A percentile compares a stretch with the other conserved stretches of the same genome.
phyloP scores from a whole-genome alignment of 2,888 invertebrate genomes.

The Andrena bicolor region DNA sequence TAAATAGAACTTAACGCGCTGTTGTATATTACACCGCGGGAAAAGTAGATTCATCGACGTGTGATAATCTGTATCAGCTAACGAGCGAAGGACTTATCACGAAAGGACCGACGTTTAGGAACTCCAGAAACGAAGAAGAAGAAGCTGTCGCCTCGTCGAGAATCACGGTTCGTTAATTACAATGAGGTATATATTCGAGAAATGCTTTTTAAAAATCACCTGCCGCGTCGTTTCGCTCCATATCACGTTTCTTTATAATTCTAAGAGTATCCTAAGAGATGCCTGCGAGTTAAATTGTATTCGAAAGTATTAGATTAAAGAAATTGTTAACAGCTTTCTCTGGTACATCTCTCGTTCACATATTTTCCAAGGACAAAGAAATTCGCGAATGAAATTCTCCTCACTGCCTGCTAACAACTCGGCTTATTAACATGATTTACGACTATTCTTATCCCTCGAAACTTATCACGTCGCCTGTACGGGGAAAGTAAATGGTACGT shows the following conservation, averaged over 20 bases:
- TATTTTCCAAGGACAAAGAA: conserved; percentile 1
- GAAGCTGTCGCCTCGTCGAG: conserved; percentile 43
- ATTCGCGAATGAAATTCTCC: not conserved
- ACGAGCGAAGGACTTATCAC: conserved; percentile 55
- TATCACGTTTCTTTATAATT: conserved; percentile 11
- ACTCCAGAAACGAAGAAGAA: conserved; percentile 59
- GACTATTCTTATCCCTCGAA: conserved; percentile 43
- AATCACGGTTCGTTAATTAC: conserved; percentile 44
- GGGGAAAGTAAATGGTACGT: conserved; percentile 33
- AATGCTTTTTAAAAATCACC: conserved; percentile 53
- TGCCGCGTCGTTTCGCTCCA: not conserved
- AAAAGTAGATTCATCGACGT: conserved; percentile 36
- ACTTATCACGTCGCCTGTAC: conserved; percentile 41
- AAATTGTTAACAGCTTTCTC: conserved; percentile 43
- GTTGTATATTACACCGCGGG: conserved; percentile 8
- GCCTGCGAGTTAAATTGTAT: conserved; percentile 43
- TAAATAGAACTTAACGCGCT: conserved; percentile 38
- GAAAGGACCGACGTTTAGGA: conserved; percentile 58
- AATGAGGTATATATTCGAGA: conserved; percentile 68
- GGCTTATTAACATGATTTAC: conserved; percentile 46
- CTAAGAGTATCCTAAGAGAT: conserved; percentile 48
- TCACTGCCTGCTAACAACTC: conserved; percentile 37
- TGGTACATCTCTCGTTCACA: not conserved
- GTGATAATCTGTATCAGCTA: conserved; percentile 43
- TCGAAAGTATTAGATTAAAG: conserved; percentile 34